Evolutionary conservation across 2,888 invertebrate species (phyloP).

Genomic region (Heliconius charithonia): DNA sequence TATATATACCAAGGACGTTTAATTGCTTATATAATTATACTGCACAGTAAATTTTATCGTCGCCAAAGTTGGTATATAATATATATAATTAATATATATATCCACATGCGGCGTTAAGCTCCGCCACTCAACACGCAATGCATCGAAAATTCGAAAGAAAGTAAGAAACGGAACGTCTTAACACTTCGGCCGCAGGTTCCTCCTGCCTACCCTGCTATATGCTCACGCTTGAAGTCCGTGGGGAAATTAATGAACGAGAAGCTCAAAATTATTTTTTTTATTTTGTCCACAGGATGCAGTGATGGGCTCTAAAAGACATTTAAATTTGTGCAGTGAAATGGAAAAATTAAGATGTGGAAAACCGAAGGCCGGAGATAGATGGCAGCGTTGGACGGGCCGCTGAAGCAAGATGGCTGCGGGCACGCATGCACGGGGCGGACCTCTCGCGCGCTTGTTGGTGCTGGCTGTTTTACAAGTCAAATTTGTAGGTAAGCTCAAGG

Average conservation of each 20-base stretch:
- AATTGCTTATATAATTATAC: neutral
- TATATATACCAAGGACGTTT: neutral
- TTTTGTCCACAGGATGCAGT: slow-evolving; percentile 31
- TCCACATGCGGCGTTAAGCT: too few species aligned
- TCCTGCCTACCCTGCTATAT: too few species aligned
- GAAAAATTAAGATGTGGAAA: slow-evolving; percentile 36
- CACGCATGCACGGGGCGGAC: slow-evolving; percentile 66
- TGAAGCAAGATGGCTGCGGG: slow-evolving; percentile 74
- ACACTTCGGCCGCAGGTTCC: too few species aligned
- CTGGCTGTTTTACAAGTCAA: slow-evolving; percentile 76
- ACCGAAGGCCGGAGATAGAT: slow-evolving; percentile 62
- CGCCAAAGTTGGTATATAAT: too few species aligned
- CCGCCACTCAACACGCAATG: too few species aligned
- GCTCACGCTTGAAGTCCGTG: neutral
- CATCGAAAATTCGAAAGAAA: too few species aligned
- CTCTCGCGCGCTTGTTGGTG: slow-evolving; percentile 75
- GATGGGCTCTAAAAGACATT: slow-evolving; percentile 34
- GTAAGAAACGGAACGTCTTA: too few species aligned
- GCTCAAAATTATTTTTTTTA: neutral
- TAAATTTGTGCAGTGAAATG: slow-evolving; percentile 34
- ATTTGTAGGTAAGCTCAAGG: slow-evolving; percentile 73
- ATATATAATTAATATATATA: too few species aligned
- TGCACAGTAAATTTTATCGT: neutral
- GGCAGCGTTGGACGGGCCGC: slow-evolving; percentile 70
- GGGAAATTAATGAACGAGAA: neutral